phyloP scores from a whole-genome alignment of 2,113 vertebrate genomes.

The Lichenostomus cassidix region DNA sequence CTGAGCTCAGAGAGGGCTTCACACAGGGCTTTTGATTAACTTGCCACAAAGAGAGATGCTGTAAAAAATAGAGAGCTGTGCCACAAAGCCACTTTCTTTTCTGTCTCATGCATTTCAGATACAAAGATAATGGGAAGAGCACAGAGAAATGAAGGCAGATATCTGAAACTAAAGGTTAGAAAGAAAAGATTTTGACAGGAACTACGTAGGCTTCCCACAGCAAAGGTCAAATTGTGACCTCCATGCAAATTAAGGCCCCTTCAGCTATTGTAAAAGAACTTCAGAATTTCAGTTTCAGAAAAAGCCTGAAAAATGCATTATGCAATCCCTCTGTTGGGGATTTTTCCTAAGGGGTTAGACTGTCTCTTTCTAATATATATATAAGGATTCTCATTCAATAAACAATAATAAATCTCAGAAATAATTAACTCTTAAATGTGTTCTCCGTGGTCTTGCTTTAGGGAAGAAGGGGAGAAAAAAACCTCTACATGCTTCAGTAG shows the following conservation, averaged over 20 bases:
- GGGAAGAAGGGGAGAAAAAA: background rate
- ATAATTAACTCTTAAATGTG: background rate
- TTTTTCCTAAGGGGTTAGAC: background rate
- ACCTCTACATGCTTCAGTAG: background rate
- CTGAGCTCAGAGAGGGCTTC: background rate
- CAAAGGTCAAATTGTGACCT: constrained; percentile 21
- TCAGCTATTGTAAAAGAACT: background rate
- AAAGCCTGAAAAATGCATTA: background rate
- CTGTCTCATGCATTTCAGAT: background rate
- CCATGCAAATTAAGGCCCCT: background rate
- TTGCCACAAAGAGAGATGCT: background rate
- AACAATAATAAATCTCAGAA: background rate
- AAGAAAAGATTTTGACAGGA: constrained; percentile 19
- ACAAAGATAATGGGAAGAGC: background rate
- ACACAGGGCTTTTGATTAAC: constrained; percentile 13
- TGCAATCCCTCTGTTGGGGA: background rate
- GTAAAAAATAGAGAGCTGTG: background rate
- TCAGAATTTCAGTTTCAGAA: background rate
- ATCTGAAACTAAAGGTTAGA: background rate
- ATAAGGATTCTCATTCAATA: background rate
- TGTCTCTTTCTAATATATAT: background rate
- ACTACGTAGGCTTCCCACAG: background rate
- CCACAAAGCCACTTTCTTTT: background rate
- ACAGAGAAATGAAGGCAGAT: background rate
- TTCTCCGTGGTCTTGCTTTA: background rate